These are phyloP conservation scores for Gymnodraco acuticeps DNA, from an alignment of 2,797 vertebrate genomes.

Conservation along the genomic window DNA sequence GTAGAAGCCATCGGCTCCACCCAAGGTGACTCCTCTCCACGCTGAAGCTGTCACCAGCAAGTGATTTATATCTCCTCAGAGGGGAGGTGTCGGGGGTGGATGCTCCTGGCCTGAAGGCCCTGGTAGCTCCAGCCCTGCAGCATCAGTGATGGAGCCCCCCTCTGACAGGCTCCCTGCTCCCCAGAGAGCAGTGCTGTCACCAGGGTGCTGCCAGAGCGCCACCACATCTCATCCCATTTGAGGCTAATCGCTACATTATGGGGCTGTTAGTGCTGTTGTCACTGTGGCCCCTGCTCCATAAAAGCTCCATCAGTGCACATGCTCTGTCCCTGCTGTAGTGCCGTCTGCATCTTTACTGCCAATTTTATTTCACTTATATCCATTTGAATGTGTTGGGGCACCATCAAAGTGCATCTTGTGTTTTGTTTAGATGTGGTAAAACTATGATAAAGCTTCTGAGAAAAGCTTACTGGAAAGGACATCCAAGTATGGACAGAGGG, in stretches of 20 bases:
- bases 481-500: background rate
- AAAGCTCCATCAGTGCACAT: conserved; percentile 60
- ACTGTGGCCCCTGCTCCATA: conserved; percentile 49
- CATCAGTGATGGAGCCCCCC: conserved; percentile 43
- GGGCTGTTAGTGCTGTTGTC: conserved; percentile 67
- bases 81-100: conserved; percentile 10
- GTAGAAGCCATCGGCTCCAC: conserved; percentile 50
- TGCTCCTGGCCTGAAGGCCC: conserved; percentile 35
- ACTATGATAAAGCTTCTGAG: background rate
- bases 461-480: background rate
- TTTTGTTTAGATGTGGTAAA: conserved; percentile 20
- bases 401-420: conserved; percentile 13
- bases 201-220: conserved; percentile 44
- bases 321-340: conserved; percentile 15
- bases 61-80: conserved; percentile 65
- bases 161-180: conserved; percentile 50
- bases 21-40: conserved; percentile 70
- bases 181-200: conserved; percentile 58
- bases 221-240: conserved; percentile 48
- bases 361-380: conserved; percentile 48
- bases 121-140: conserved; percentile 33
- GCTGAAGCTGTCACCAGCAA: conserved; percentile 56
- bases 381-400: conserved; percentile 20
- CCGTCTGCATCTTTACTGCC: conserved; percentile 37
- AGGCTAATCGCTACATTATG: conserved; percentile 68